phyloP scores from a whole-genome alignment of 2,888 invertebrate genomes.

The Noctua janthe region DNA sequence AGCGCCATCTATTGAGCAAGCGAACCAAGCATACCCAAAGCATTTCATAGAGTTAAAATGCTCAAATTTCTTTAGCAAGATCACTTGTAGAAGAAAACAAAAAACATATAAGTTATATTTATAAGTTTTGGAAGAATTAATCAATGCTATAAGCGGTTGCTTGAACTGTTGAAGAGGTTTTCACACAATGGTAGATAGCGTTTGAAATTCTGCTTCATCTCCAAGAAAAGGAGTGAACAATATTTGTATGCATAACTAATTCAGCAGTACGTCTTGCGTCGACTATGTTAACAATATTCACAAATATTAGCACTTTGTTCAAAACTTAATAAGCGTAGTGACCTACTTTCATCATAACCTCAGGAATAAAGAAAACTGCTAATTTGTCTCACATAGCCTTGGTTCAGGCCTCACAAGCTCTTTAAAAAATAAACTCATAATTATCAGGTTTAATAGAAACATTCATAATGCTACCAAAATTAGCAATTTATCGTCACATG shows the following conservation, averaged over 20 bases:
- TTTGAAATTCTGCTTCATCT: constrained; percentile 20
- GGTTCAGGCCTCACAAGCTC: not conserved
- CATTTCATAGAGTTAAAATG: not conserved
- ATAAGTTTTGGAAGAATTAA: not conserved
- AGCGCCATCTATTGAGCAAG: constrained; percentile 53
- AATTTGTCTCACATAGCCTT: not conserved
- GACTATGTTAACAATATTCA: not conserved
- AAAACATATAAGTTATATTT: not conserved
- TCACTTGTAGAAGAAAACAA: constrained; percentile 3
- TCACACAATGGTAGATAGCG: constrained; percentile 8
- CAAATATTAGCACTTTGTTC: not conserved
- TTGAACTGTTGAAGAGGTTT: not conserved
- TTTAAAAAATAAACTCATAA: not conserved
- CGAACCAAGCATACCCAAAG: not conserved
- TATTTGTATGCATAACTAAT: constrained; percentile 17
- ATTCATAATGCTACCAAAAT: constrained; percentile 13
- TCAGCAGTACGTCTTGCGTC: not conserved
- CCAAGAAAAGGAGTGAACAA: constrained; percentile 23
- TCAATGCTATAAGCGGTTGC: not conserved
- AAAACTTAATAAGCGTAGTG: constrained; percentile 7
- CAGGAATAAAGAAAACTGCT: not conserved
- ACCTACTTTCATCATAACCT: constrained; percentile 34
- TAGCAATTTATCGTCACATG: constrained; percentile 33
- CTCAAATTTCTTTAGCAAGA: not conserved
- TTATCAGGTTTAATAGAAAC: not conserved